A percentile compares a stretch with the other conserved stretches of the same genome.
Conservation (phyloP, 2,888 invertebrate species). For the Horisme vitalbata region DNA sequence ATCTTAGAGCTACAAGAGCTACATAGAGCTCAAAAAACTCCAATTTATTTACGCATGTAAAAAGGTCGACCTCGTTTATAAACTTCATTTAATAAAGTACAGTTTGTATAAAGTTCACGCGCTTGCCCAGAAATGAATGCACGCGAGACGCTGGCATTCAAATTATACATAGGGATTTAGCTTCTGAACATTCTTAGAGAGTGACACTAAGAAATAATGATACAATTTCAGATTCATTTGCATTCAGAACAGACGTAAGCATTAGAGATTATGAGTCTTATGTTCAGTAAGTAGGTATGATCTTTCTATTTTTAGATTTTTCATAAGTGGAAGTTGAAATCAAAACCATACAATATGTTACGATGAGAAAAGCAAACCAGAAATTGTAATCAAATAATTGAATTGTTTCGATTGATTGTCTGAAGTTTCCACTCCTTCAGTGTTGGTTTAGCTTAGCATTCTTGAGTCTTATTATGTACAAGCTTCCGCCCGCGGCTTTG, state of each 20-base stretch:
- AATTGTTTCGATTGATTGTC: no score
- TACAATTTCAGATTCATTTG: slow-evolving; percentile 11
- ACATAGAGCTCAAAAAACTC: slow-evolving; percentile 9
- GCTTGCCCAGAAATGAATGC: slow-evolving; percentile 20
- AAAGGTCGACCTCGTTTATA: slow-evolving; percentile 26
- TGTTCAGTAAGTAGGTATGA: no score
- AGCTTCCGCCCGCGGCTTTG: no score
- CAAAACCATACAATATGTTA: no score
- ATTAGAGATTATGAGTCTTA: not conserved
- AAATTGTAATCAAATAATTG: no score
- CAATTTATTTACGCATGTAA: slow-evolving; percentile 14
- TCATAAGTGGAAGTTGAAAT: no score
- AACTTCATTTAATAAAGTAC: slow-evolving; percentile 31
- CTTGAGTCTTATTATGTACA: no score
- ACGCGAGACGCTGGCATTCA: slow-evolving; percentile 11
- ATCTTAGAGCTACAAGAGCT: not conserved
- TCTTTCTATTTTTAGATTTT: not conserved
- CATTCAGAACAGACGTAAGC: slow-evolving; percentile 1
- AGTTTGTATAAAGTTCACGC: slow-evolving; percentile 26
- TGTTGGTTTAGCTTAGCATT: no score
- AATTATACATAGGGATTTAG: slow-evolving; percentile 25
- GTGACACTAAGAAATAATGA: slow-evolving; percentile 1
- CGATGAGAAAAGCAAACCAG: no score
- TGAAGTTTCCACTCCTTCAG: no score
- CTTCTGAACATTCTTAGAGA: slow-evolving; percentile 11